phyloP scores from a whole-genome alignment of 1,140 invertebrate genomes.

The silkworm (Bombyx mori) region DNA sequence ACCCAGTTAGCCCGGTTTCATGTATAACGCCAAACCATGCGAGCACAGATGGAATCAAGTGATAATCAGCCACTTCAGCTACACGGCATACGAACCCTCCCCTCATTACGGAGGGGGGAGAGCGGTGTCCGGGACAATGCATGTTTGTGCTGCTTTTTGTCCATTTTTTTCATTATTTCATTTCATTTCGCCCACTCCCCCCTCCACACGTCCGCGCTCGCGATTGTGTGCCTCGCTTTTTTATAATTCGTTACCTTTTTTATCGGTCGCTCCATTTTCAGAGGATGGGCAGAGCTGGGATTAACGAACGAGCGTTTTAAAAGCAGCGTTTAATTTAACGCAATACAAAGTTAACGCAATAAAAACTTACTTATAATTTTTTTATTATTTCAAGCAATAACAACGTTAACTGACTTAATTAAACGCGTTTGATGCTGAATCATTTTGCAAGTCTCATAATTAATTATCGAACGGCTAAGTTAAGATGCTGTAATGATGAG shows the following conservation, averaged over 20 bases:
- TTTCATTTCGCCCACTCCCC: conserved; percentile 67
- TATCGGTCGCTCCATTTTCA: conserved; percentile 70
- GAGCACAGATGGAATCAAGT: conserved; percentile 54
- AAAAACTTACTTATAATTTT: no score
- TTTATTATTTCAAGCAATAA: no score
- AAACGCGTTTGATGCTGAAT: no score
- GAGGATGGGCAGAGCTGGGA: conserved; percentile 47
- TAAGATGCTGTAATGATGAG: no score
- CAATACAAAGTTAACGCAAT: no score
- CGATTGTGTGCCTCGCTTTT: conserved; percentile 67
- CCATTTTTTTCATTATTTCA: conserved; percentile 71
- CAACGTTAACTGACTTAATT: no score
- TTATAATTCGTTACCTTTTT: conserved; percentile 72
- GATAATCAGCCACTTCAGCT: conserved; percentile 63
- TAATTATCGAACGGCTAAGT: no score
- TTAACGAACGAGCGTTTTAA: conserved; percentile 22
- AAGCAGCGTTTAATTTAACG: conserved; percentile 26
- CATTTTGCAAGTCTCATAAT: no score
- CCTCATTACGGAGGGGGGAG: conserved; percentile 54
- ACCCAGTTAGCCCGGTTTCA: conserved; percentile 8
- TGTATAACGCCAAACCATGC: conserved; percentile 8
- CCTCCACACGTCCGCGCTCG: conserved; percentile 63
- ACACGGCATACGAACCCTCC: conserved; percentile 36
- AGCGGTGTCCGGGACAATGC: conserved; percentile 58
- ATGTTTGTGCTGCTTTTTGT: conserved; percentile 70